Conservation (phyloP, 2,113 vertebrate genomes). For the Prolemur simus region DNA sequence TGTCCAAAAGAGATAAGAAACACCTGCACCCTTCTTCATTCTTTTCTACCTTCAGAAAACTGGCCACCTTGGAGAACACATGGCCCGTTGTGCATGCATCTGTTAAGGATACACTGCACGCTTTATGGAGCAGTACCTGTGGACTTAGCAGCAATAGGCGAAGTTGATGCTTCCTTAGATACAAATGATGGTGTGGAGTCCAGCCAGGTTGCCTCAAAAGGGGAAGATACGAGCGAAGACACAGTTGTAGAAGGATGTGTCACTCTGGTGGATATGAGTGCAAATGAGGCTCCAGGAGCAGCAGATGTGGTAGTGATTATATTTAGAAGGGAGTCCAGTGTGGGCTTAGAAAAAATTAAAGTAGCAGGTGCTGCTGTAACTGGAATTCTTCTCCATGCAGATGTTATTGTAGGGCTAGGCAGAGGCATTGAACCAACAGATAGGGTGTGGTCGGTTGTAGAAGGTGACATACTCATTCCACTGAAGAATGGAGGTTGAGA, state of each 20-base stretch:
- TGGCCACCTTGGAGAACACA: neutral
- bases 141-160: neutral
- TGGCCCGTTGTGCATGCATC: neutral
- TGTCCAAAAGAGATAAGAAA: neutral
- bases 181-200: conserved; percentile 41
- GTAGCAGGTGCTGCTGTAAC: neutral
- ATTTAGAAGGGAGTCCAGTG: neutral
- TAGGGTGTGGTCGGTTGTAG: neutral
- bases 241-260: neutral
- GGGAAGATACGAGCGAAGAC: conserved; percentile 40
- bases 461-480: neutral
- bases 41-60: conserved; percentile 49
- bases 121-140: conserved; percentile 18
- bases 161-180: conserved; percentile 7
- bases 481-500: neutral
- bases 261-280: neutral
- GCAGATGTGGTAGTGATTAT: neutral
- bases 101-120: neutral
- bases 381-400: conserved; percentile 32
- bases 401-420: neutral
- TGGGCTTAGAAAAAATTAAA: conserved; percentile 31
- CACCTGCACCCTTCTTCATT: neutral
- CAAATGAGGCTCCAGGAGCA: neutral
- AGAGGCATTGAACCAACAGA: neutral
- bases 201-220: neutral